Percentiles rank a stretch among this genome's conserved stretches.
phyloP scores from a whole-genome alignment of 2,113 vertebrate species.

The Dryoscopus gambensis region DNA sequence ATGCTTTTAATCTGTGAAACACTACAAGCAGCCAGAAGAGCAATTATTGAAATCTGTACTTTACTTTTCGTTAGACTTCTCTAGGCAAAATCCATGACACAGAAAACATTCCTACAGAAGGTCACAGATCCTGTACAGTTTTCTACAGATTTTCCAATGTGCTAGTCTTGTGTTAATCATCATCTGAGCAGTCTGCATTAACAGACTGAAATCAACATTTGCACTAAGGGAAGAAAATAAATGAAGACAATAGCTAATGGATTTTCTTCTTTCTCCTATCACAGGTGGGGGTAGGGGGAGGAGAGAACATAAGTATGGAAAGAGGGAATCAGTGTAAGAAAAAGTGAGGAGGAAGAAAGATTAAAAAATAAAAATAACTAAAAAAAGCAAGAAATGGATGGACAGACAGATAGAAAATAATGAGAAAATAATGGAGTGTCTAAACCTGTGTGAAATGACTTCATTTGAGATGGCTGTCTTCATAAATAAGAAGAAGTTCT shows the following conservation, averaged over 20 bases:
- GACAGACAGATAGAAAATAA: neutral
- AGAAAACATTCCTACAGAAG: neutral
- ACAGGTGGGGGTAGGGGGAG: accelerated
- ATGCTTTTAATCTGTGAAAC: neutral
- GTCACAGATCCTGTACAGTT: neutral
- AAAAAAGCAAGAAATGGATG: neutral
- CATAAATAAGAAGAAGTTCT: neutral
- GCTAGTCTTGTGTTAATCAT: neutral
- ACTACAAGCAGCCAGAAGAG: neutral
- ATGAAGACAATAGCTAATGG: neutral
- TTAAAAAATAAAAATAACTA: neutral
- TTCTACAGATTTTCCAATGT: neutral
- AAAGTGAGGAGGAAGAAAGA: neutral
- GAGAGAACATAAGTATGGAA: neutral
- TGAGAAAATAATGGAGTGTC: neutral
- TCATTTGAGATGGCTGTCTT: neutral
- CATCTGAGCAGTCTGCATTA: neutral
- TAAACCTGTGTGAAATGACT: neutral
- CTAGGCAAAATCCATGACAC: neutral
- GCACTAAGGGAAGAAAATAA: neutral
- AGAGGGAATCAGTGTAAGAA: neutral
- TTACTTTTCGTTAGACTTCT: neutral
- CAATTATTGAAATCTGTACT: neutral
- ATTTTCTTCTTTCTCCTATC: neutral
- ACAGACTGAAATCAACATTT: neutral